These are phyloP conservation scores for Cirrhinus mrigala DNA, from an alignment of 2,797 vertebrate genomes.

Conservation along the genomic window DNA sequence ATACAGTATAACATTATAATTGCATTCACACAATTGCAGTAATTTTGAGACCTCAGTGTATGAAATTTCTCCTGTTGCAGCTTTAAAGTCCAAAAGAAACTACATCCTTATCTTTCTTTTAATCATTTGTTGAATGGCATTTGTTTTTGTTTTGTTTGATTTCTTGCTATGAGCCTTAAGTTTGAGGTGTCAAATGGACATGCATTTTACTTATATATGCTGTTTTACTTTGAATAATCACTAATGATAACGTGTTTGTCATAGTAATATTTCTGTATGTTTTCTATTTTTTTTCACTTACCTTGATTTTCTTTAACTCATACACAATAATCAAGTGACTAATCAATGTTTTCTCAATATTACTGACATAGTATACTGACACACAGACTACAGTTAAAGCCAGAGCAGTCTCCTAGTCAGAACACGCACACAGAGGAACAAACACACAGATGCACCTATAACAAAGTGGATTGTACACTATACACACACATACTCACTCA, in stretches of 20 bases:
- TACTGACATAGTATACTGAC: slow-evolving; percentile 81
- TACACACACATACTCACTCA: not conserved
- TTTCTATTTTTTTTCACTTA: slow-evolving; percentile 59
- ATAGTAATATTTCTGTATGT: slow-evolving; percentile 63
- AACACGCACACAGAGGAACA: slow-evolving; percentile 58
- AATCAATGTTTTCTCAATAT: slow-evolving; percentile 67
- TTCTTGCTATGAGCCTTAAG: not conserved
- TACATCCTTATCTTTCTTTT: not conserved
- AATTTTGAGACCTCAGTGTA: not conserved
- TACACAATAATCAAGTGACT: slow-evolving; percentile 70
- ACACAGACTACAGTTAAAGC: slow-evolving; percentile 81
- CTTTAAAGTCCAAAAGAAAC: slow-evolving; percentile 1
- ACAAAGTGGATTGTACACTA: not conserved
- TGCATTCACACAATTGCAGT: not conserved
- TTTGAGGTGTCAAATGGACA: not conserved
- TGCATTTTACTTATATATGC: not conserved
- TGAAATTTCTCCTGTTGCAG: slow-evolving; percentile 10
- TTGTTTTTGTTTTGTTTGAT: not conserved
- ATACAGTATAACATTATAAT: not conserved
- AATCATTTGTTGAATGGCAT: not conserved
- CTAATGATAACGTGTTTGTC: slow-evolving; percentile 7
- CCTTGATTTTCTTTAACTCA: slow-evolving; percentile 66
- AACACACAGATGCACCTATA: slow-evolving; percentile 5
- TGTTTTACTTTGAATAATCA: not conserved
- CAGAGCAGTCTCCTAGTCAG: slow-evolving; percentile 60